phyloP scores from a whole-genome alignment of 2,797 vertebrate species.

The Microctenopoma steveboyesi region DNA sequence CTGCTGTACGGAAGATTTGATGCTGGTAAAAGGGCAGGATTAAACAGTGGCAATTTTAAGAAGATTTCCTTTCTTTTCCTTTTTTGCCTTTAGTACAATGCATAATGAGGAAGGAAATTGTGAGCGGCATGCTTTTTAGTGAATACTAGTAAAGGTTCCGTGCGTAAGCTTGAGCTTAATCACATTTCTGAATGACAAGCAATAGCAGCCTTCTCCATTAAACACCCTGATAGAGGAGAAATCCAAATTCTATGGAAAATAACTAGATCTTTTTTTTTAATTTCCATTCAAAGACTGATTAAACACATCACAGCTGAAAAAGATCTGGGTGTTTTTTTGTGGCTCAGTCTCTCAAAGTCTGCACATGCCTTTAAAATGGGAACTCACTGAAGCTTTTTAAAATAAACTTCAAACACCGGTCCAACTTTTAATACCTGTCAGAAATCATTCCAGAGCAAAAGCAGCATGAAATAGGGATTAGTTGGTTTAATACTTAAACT shows the following conservation, averaged over 20 bases:
- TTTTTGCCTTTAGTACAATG: conserved; percentile 3
- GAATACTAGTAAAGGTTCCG: conserved; percentile 23
- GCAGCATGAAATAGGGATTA: conserved; percentile 54
- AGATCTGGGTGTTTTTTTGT: conserved; percentile 33
- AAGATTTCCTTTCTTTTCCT: conserved; percentile 25
- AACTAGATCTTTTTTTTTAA: conserved; percentile 34
- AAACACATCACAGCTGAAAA: conserved; percentile 44
- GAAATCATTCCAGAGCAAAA: conserved; percentile 36
- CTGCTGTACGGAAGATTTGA: conserved; percentile 10
- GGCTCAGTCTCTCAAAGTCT: conserved; percentile 42
- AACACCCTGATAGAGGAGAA: conserved; percentile 32
- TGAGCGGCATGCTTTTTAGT: conserved; percentile 25
- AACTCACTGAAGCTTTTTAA: conserved; percentile 38
- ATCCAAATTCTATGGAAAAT: conserved; percentile 57
- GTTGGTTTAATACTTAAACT: conserved; percentile 16
- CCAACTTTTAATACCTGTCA: conserved; percentile 57
- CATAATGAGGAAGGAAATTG: conserved; percentile 8
- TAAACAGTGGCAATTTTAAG: conserved; percentile 32
- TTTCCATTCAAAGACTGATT: conserved; percentile 53
- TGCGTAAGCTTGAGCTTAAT: conserved; percentile 36
- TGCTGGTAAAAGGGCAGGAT: conserved; percentile 16
- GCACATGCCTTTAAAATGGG: conserved; percentile 32
- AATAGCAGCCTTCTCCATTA: conserved; percentile 41
- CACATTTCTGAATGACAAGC: conserved; percentile 54
- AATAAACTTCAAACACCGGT: conserved; percentile 50